Conservation (phyloP, 2,888 invertebrate species). For the Sarcophaga caerulescens region DNA sequence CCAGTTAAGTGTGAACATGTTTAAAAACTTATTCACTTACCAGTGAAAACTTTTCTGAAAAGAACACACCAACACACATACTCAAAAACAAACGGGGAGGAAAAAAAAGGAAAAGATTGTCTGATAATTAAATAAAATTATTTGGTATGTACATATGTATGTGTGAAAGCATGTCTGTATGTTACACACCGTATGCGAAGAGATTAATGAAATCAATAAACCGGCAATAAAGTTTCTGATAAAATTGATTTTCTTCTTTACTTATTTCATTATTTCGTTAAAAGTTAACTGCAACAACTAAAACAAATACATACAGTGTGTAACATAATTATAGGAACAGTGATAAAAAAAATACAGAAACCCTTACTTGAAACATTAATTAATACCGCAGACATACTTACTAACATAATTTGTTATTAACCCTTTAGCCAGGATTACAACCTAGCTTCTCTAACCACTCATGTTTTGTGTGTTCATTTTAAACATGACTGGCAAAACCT, state of each 20-base stretch:
- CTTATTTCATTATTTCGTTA: constrained; percentile 69
- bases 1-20: constrained; percentile 43
- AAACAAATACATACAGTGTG: constrained; percentile 38
- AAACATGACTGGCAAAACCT: too few species aligned
- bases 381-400: too few species aligned
- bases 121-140: constrained; percentile 50
- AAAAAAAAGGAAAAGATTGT: background rate
- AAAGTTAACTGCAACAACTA: constrained; percentile 56
- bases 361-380: too few species aligned
- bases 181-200: constrained; percentile 15
- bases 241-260: constrained; percentile 69
- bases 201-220: constrained; percentile 69
- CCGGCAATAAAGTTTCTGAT: constrained; percentile 65
- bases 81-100: background rate
- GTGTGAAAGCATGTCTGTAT: background rate
- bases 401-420: too few species aligned
- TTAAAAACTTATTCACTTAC: constrained; percentile 32
- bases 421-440: too few species aligned
- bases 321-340: background rate
- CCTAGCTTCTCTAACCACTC: too few species aligned
- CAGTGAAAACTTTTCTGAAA: constrained; percentile 25
- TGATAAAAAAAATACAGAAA: background rate
- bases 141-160: background rate
- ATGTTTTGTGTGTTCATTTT: too few species aligned
- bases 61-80: background rate